These are phyloP conservation scores for Carollia perspicillata DNA, from an alignment of 2,113 vertebrate species.

Conservation along the genomic window DNA sequence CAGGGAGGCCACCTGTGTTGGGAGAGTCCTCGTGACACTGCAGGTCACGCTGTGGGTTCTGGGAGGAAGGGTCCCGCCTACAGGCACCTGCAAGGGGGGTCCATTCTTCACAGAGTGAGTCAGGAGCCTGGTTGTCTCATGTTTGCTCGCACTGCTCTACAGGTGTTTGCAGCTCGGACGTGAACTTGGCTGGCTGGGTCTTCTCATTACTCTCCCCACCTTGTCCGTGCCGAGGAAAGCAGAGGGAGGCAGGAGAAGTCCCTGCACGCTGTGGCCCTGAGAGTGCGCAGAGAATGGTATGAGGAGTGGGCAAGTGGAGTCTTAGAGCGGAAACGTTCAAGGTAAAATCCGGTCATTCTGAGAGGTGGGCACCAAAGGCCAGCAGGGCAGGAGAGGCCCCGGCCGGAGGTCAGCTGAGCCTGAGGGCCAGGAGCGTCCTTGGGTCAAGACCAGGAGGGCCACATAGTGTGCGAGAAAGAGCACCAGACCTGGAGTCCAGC, in stretches of 20 bases:
- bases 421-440: accelerated
- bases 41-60: not conserved
- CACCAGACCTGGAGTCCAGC: too few species aligned
- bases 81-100: not conserved
- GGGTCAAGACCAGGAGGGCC: not conserved
- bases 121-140: accelerated
- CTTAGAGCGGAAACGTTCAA: not conserved
- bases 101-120: not conserved
- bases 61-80: not conserved
- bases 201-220: not conserved
- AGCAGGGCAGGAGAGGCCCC: not conserved
- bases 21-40: accelerated
- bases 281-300: accelerated
- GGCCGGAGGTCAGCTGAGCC: not conserved
- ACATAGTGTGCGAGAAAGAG: not conserved
- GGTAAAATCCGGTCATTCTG: too few species aligned
- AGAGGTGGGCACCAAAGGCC: not conserved
- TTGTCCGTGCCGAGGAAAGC: not conserved
- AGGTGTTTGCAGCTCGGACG: not conserved
- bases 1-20: not conserved
- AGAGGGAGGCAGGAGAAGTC: not conserved
- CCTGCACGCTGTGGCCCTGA: not conserved
- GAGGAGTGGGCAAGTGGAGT: accelerated
- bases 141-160: not conserved
- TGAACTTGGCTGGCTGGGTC: not conserved